phyloP scores from a whole-genome alignment of 2,888 invertebrate species.

The Brachypalpus laphriformis region DNA sequence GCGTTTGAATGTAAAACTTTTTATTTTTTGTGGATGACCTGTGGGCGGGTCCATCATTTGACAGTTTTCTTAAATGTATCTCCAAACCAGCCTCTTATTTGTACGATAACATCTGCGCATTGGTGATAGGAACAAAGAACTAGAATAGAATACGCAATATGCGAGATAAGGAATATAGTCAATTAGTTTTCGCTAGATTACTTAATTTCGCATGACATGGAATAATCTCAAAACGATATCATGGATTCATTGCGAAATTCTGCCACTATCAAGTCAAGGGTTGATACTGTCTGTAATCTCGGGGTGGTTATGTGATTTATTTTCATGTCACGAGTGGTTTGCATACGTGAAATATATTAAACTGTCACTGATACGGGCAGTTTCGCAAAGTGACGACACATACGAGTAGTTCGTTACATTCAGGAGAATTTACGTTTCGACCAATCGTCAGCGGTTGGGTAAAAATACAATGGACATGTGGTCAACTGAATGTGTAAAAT shows the following conservation, averaged over 20 bases:
- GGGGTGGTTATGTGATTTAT: conserved; percentile 6
- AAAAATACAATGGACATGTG: background rate
- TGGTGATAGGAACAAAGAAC: background rate
- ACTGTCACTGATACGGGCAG: background rate
- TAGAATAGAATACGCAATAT: background rate
- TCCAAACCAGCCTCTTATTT: background rate
- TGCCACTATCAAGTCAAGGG: background rate
- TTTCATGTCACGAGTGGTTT: conserved; percentile 18
- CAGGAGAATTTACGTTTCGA: background rate
- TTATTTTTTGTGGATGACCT: background rate
- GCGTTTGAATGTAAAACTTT: background rate
- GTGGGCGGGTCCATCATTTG: background rate
- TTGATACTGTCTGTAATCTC: conserved; percentile 12
- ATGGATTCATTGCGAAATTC: background rate
- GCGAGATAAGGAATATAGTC: background rate
- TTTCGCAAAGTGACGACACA: background rate
- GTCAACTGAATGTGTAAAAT: background rate
- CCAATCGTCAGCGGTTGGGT: background rate
- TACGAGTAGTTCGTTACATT: background rate
- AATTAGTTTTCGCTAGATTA: background rate
- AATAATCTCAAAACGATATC: background rate
- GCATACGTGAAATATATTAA: background rate
- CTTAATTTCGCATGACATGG: background rate
- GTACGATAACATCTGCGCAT: background rate
- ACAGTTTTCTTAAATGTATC: background rate